A percentile compares a stretch with the other conserved stretches of the same genome.
phyloP scores from a whole-genome alignment of 2,797 vertebrate genomes.

The Octomys mimax region DNA sequence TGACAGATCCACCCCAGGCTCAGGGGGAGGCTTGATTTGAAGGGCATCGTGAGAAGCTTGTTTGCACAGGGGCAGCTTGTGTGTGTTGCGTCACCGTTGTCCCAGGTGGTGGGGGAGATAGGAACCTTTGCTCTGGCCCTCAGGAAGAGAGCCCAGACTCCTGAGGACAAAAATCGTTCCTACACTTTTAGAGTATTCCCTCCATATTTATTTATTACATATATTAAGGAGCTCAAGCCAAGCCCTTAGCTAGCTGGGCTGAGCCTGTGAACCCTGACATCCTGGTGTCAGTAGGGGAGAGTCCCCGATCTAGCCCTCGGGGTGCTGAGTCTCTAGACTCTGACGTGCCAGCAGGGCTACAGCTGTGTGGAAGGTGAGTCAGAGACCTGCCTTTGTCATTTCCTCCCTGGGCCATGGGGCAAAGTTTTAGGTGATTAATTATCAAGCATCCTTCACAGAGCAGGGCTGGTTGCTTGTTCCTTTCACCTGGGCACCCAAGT shows the following conservation, averaged over 20 bases:
- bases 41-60: background rate
- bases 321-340: background rate
- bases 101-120: background rate
- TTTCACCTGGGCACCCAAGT: background rate
- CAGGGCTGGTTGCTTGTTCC: background rate
- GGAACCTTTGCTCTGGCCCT: background rate
- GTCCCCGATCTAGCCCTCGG: background rate
- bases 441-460: background rate
- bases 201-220: background rate
- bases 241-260: background rate
- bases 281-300: background rate
- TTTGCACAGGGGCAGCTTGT: background rate
- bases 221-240: background rate
- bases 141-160: background rate
- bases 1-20: background rate
- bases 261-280: background rate
- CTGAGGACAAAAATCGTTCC: background rate
- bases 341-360: background rate
- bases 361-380: background rate
- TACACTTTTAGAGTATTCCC: background rate
- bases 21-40: too few species aligned
- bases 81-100: too few species aligned
- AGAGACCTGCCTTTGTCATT: conserved; percentile 35
- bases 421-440: background rate
- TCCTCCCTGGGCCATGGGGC: background rate